phyloP scores from a whole-genome alignment of 1,140 invertebrate genomes.

The Ptiloglossa arizonensis region DNA sequence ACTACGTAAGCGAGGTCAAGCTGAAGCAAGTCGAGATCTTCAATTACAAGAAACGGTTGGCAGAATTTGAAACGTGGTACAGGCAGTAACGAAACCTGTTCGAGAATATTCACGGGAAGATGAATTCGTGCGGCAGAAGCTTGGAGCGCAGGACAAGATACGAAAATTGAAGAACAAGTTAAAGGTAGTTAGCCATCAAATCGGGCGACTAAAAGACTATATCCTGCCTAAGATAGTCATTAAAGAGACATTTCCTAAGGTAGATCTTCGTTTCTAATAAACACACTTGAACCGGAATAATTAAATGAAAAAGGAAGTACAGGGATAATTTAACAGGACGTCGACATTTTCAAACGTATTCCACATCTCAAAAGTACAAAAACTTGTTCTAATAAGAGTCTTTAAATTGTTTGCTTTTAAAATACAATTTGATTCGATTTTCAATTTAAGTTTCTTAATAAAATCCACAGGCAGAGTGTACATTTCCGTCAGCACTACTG shows the following conservation, averaged over 20 bases:
- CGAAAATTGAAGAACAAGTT: conserved; percentile 85
- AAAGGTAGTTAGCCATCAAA: conserved; percentile 85
- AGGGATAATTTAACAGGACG: no score
- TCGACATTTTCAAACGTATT: no score
- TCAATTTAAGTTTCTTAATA: no score
- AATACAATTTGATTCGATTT: no score
- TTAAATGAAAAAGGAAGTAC: no score
- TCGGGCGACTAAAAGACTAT: conserved; percentile 87
- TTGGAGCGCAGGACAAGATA: conserved; percentile 85
- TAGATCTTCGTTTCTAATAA: neutral
- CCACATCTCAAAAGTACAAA: no score
- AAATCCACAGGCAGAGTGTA: no score
- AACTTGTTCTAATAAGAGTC: no score
- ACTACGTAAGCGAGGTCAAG: conserved; percentile 76
- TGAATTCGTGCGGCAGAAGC: conserved; percentile 84
- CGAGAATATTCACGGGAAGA: conserved; percentile 84
- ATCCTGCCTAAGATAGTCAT: conserved; percentile 85
- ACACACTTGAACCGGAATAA: neutral
- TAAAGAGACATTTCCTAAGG: conserved; percentile 84
- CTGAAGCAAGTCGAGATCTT: conserved; percentile 83
- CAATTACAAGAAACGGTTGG: conserved; percentile 86
- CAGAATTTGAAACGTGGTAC: conserved; percentile 84
- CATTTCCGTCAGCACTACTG: no score
- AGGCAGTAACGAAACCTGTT: conserved; percentile 86
- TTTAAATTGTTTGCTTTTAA: no score